A percentile compares a stretch with the other conserved stretches of the same genome.
phyloP scores from a whole-genome alignment of 2,888 invertebrate genomes.

The Limnephilus lunatus region DNA sequence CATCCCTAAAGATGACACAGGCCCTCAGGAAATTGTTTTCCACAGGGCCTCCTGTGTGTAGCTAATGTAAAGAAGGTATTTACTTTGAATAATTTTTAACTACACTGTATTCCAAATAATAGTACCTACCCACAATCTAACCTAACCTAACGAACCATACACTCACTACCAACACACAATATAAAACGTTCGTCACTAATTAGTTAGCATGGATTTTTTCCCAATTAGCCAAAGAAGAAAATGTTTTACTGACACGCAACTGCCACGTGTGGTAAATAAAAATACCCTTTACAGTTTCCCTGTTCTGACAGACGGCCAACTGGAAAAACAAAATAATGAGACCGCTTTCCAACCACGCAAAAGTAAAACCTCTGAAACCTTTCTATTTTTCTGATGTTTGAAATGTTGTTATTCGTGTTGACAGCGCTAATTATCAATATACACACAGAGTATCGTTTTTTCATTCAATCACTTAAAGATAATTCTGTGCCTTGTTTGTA shows the following conservation, averaged over 20 bases:
- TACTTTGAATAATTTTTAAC: neutral
- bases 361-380: neutral
- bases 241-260: neutral
- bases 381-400: neutral
- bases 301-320: neutral
- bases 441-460: neutral
- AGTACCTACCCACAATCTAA: neutral
- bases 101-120: neutral
- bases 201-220: neutral
- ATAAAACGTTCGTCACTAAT: neutral
- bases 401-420: neutral
- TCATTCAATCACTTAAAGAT: neutral
- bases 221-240: neutral
- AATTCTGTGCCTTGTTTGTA: neutral
- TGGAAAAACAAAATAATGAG: neutral
- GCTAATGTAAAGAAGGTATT: too few relatives aligned
- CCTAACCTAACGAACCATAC: neutral
- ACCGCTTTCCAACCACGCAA: neutral
- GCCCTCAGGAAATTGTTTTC: too few relatives aligned
- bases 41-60: too few relatives aligned
- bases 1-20: too few relatives aligned
- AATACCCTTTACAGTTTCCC: neutral
- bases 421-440: neutral
- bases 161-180: neutral
- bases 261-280: neutral